A percentile compares a stretch with the other conserved stretches of the same genome.
These are phyloP conservation scores for Hipparchia semele DNA, from an alignment of 2,888 invertebrate species.

Conservation along the genomic window DNA sequence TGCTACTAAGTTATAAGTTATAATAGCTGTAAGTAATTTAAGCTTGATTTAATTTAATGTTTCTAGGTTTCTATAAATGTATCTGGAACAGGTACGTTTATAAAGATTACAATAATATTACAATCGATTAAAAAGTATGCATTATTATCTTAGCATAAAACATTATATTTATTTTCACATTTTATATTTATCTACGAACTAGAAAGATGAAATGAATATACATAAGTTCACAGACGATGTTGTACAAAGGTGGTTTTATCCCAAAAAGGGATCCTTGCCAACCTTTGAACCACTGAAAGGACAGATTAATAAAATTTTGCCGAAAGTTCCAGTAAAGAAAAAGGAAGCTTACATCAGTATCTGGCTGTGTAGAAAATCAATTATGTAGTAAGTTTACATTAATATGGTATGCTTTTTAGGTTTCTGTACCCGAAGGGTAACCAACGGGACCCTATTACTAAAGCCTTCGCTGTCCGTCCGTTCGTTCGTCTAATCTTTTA, in stretches of 20 bases:
- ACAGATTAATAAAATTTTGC: slow-evolving; percentile 17
- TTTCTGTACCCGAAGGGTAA: too few relatives aligned
- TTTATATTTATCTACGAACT: background rate
- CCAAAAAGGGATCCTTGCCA: slow-evolving; percentile 14
- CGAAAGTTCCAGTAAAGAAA: background rate
- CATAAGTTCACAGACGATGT: background rate
- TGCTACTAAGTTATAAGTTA: background rate
- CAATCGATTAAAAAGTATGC: too few relatives aligned
- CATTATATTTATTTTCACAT: background rate
- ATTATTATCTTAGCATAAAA: too few relatives aligned
- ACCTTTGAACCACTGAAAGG: slow-evolving; percentile 16
- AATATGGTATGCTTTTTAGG: background rate
- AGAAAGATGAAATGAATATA: background rate
- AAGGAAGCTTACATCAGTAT: background rate
- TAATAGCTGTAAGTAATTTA: background rate
- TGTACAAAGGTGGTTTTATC: slow-evolving; percentile 11
- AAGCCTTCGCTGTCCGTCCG: too few relatives aligned
- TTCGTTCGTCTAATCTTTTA: too few relatives aligned
- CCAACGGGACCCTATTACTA: too few relatives aligned
- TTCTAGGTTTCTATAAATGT: background rate
- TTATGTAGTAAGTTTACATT: background rate
- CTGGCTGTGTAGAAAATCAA: background rate
- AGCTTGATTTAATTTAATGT: background rate
- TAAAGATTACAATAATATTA: background rate
- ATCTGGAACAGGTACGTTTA: background rate